Evolutionary conservation across 1,140 invertebrate genomes (phyloP).

Genomic region (Protaetia brevitarsis): DNA sequence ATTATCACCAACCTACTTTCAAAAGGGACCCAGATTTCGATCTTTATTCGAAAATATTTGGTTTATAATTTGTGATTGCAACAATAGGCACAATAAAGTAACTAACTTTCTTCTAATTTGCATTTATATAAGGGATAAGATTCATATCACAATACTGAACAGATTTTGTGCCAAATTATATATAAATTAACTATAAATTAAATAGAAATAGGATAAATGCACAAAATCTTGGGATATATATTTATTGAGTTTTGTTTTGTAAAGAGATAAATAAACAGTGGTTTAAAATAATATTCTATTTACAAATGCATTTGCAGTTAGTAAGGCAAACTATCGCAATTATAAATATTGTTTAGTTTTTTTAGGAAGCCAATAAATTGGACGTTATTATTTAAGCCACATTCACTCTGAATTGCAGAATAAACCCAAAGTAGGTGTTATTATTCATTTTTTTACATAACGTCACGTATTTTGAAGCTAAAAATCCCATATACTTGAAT

Average conservation of each 20-base stretch:
- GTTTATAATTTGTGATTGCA: slow-evolving; percentile 38
- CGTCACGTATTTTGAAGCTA: too few species aligned
- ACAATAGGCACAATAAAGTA: slow-evolving; percentile 46
- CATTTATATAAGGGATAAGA: slow-evolving; percentile 19
- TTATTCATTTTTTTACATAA: too few species aligned
- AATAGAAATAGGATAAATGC: slow-evolving; percentile 25
- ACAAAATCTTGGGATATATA: slow-evolving; percentile 31
- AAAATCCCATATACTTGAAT: too few species aligned
- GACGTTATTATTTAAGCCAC: too few species aligned
- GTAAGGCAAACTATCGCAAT: too few species aligned
- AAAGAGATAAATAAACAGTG: slow-evolving; percentile 19
- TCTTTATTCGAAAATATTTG: slow-evolving; percentile 34
- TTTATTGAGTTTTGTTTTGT: slow-evolving; percentile 25
- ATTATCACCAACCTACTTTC: slow-evolving; percentile 24
- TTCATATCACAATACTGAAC: slow-evolving; percentile 44
- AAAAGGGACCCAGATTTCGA: slow-evolving; percentile 28
- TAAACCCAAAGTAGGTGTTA: too few species aligned
- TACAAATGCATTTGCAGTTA: neutral
- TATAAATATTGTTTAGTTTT: too few species aligned
- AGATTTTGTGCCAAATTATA: slow-evolving; percentile 34
- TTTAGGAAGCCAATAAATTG: neutral
- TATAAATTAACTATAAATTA: slow-evolving; percentile 24
- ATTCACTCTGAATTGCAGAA: too few species aligned
- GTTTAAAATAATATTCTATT: too few species aligned
- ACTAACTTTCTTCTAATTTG: slow-evolving; percentile 27